Evolutionary conservation across 2,113 vertebrate genomes (phyloP).

Genomic region (Glaucomys volans): DNA sequence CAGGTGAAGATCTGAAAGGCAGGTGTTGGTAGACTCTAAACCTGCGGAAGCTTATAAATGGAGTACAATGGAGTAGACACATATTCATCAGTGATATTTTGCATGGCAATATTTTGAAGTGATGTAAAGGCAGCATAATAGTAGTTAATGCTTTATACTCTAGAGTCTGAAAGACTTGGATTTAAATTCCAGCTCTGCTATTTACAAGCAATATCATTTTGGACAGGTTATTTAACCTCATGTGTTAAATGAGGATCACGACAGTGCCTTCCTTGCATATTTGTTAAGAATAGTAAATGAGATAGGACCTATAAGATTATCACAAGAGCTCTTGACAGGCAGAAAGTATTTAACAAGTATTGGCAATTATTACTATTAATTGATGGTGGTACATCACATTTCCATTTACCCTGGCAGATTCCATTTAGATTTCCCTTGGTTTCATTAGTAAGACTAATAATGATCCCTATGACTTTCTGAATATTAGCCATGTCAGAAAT

Average conservation of each 20-base stretch:
- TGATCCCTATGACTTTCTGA: conserved; percentile 1
- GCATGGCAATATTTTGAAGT: not conserved
- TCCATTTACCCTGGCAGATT: not conserved
- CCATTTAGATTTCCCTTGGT: conserved; percentile 33
- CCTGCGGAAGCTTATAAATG: not conserved
- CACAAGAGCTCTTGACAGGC: not conserved
- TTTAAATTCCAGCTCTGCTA: conserved; percentile 15
- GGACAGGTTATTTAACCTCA: not conserved
- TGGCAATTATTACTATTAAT: not conserved
- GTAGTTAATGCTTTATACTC: not conserved
- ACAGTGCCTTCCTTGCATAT: not conserved
- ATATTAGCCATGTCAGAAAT: not conserved
- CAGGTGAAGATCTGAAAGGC: not conserved
- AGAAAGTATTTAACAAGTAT: conserved; percentile 3
- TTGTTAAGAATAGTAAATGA: not conserved
- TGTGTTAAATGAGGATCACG: not conserved
- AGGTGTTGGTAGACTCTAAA: not conserved
- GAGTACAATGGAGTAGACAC: not conserved
- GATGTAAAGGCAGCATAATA: not conserved
- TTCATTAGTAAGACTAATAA: conserved; percentile 4
- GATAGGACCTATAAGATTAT: not conserved
- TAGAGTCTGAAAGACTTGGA: not conserved
- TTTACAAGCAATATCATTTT: not conserved
- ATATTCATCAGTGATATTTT: not conserved
- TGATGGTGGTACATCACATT: not conserved